phyloP scores from a whole-genome alignment of 1,140 invertebrate genomes.

The Augochlora pura region DNA sequence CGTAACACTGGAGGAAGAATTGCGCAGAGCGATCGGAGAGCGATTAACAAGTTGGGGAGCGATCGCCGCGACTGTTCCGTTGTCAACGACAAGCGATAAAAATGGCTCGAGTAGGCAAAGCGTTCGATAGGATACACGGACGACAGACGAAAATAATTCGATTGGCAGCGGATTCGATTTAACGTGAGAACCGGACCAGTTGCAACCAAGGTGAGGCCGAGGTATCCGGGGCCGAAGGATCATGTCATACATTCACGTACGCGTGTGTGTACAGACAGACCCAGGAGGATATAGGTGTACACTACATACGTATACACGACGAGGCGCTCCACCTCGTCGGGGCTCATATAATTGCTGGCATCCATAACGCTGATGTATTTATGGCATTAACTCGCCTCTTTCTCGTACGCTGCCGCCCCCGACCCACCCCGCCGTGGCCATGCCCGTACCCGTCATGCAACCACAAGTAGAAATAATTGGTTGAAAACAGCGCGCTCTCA shows the following conservation, averaged over 20 bases:
- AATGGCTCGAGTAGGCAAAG: neutral
- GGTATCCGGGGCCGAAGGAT: constrained; percentile 68
- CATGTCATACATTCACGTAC: constrained; percentile 55
- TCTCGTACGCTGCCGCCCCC: constrained; percentile 71
- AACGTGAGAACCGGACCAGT: constrained; percentile 76
- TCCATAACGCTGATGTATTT: constrained; percentile 81
- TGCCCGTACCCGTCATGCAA: constrained; percentile 74
- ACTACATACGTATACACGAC: constrained; percentile 54
- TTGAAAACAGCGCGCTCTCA: constrained; percentile 78
- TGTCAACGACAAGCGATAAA: neutral
- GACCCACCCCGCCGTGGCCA: constrained; percentile 62
- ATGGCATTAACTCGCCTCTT: constrained; percentile 79
- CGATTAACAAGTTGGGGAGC: no score
- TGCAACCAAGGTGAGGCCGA: constrained; percentile 66
- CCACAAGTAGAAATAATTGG: constrained; percentile 80
- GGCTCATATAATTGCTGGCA: constrained; percentile 80
- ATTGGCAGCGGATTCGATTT: constrained; percentile 67
- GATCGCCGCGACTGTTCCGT: neutral
- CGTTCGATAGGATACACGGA: neutral
- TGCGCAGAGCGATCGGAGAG: no score
- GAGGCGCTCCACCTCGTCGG: constrained; percentile 75
- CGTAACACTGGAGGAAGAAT: no score
- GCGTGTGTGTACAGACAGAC: constrained; percentile 46
- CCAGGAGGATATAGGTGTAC: constrained; percentile 26
- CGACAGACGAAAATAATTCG: constrained; percentile 69